Evolutionary conservation across 2,797 vertebrate species (phyloP).

Genomic region (Acanthopagrus latus): DNA sequence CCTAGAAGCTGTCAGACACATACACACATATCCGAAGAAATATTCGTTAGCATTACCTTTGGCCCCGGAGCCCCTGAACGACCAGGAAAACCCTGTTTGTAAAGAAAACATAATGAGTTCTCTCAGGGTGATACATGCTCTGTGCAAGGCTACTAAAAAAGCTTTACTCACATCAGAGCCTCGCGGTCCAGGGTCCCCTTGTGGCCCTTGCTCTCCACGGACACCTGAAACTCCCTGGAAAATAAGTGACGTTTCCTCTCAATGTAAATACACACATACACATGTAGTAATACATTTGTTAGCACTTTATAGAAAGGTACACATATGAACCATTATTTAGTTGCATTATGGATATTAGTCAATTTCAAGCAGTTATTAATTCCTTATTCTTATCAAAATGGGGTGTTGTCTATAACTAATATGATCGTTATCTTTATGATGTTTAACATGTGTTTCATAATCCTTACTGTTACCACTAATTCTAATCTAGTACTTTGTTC

Average conservation of each 20-base stretch:
- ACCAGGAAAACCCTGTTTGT: constrained; percentile 64
- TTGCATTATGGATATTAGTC: no score
- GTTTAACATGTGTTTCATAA: no score
- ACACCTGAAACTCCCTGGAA: constrained; percentile 62
- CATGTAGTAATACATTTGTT: background rate
- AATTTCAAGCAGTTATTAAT: no score
- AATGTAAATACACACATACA: background rate
- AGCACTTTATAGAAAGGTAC: no score
- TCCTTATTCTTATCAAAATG: no score
- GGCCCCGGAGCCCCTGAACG: constrained; percentile 44
- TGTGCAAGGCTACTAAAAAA: background rate
- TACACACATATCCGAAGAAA: background rate
- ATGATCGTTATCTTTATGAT: no score
- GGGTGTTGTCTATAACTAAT: no score
- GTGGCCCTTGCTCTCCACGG: constrained; percentile 44
- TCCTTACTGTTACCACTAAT: no score
- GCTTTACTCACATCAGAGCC: constrained; percentile 57
- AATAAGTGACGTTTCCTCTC: background rate
- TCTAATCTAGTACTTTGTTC: background rate
- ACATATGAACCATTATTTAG: no score
- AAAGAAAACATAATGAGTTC: constrained; percentile 4
- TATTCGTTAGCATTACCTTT: constrained; percentile 61
- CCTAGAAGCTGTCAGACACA: background rate
- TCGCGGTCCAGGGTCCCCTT: constrained; percentile 42
- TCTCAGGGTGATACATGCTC: background rate